phyloP scores from a whole-genome alignment of 2,797 vertebrate species.

The Vipera ursinii region DNA sequence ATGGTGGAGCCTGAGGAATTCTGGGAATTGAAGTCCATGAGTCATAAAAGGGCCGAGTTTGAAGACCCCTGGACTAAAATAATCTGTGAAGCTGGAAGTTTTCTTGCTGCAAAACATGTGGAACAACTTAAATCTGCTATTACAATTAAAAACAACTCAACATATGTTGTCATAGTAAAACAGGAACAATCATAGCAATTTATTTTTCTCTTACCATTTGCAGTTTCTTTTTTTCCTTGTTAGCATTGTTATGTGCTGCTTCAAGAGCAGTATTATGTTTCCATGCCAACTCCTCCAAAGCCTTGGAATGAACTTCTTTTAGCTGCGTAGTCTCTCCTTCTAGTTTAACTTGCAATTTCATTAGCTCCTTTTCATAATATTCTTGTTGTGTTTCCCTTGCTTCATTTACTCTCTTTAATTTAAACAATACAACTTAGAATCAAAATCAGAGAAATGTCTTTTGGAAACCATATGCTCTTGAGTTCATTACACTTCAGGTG shows the following conservation, averaged over 20 bases:
- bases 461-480: background rate
- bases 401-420: constrained; percentile 84
- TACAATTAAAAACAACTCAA: background rate
- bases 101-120: too few species aligned
- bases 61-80: too few species aligned
- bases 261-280: constrained; percentile 89
- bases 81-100: too few species aligned
- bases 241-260: constrained; percentile 77
- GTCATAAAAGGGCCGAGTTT: too few species aligned
- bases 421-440: constrained; percentile 34
- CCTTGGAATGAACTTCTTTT: constrained; percentile 87
- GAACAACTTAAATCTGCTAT: background rate
- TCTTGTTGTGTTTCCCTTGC: constrained; percentile 82
- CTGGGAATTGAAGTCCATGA: too few species aligned
- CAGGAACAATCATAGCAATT: background rate
- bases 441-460: background rate
- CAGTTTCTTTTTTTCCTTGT: constrained; percentile 89
- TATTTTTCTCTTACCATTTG: constrained; percentile 78
- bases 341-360: constrained; percentile 77
- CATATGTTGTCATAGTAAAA: background rate
- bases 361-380: constrained; percentile 88
- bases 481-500: background rate
- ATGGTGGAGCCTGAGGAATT: background rate
- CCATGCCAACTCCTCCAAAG: constrained; percentile 87
- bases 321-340: constrained; percentile 88